Percentiles rank a stretch among this genome's conserved stretches.
Conservation (phyloP, 2,797 vertebrate species). For the Phyllotis vaccarum region DNA sequence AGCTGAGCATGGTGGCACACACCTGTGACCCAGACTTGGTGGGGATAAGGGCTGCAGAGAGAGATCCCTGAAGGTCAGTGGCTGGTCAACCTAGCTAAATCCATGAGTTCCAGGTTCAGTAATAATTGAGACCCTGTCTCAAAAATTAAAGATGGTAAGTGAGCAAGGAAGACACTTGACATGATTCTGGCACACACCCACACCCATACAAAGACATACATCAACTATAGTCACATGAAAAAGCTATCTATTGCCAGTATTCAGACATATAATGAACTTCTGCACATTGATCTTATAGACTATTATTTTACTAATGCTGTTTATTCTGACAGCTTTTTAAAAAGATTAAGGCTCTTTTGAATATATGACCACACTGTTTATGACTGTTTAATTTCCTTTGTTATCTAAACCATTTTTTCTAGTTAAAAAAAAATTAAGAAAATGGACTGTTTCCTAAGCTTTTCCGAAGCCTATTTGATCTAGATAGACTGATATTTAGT, state of each 20-base stretch:
- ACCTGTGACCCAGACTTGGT: neutral
- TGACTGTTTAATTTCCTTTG: neutral
- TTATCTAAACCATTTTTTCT: neutral
- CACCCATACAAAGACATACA: neutral
- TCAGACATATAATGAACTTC: neutral
- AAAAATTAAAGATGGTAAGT: neutral
- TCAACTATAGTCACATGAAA: neutral
- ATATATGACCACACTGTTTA: neutral
- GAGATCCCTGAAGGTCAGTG: neutral
- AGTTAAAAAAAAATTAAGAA: slow-evolving; percentile 18
- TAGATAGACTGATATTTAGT: slow-evolving; percentile 41
- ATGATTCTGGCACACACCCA: neutral
- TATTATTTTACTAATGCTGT: neutral
- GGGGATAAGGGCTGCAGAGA: neutral
- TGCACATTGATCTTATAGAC: neutral
- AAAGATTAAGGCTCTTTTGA: neutral
- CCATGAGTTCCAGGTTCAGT: neutral
- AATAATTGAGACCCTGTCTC: neutral
- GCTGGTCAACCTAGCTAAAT: neutral
- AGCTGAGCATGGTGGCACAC: too few species aligned
- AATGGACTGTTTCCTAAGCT: slow-evolving; percentile 1
- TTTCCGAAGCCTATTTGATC: neutral
- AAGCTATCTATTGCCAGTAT: neutral
- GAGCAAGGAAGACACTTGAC: neutral
- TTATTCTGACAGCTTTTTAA: neutral